Percentiles rank a stretch among this genome's conserved stretches.
These are phyloP conservation scores for Hemaris fuciformis DNA, from an alignment of 2,888 invertebrate species.

Conservation along the genomic window DNA sequence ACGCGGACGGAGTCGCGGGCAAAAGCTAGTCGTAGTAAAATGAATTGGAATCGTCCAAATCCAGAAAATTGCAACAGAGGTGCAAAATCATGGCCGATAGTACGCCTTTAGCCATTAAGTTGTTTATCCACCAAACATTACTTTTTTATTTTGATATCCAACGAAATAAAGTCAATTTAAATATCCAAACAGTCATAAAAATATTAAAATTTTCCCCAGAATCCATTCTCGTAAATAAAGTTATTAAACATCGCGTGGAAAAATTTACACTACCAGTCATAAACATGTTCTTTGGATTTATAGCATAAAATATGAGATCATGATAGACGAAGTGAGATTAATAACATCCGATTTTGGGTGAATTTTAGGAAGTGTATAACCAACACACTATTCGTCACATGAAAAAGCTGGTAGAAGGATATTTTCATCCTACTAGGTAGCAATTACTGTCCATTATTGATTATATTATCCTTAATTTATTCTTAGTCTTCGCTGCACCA, in stretches of 20 bases:
- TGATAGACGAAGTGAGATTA: neutral
- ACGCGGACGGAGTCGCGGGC: too few species aligned
- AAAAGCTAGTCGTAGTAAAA: too few species aligned
- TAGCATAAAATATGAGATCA: neutral
- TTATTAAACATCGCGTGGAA: slow-evolving; percentile 7
- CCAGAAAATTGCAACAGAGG: neutral
- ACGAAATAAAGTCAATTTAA: neutral
- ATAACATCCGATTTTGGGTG: neutral
- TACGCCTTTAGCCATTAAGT: neutral
- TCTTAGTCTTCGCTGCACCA: too few species aligned
- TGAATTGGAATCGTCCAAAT: too few species aligned
- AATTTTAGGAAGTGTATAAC: neutral
- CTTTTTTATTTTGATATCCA: neutral
- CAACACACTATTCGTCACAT: too few species aligned
- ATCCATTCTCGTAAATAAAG: slow-evolving; percentile 7
- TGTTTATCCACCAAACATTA: neutral
- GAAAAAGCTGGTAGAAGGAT: too few species aligned
- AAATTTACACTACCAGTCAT: neutral
- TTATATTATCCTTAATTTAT: too few species aligned
- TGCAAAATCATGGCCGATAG: neutral
- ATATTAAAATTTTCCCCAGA: neutral
- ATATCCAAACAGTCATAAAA: neutral
- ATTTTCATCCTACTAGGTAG: too few species aligned
- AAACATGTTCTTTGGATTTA: neutral
- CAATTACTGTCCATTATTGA: too few species aligned